Evolutionary conservation across 2,113 vertebrate genomes (phyloP).

Genomic region (Australoheros scitulus): DNA sequence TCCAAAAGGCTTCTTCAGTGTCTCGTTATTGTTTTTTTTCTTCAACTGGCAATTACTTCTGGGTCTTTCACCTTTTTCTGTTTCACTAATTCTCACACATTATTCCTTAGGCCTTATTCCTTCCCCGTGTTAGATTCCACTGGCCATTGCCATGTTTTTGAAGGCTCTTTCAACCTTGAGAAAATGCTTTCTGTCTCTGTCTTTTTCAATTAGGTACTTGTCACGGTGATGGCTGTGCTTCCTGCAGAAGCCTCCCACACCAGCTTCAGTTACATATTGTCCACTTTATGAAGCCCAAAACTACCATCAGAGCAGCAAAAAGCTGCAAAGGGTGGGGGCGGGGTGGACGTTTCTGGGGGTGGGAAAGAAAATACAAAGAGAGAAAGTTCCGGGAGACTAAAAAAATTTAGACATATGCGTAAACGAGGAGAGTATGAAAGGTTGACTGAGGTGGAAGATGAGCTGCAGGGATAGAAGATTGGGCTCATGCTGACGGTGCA

Average conservation of each 20-base stretch:
- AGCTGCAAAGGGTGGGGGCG: background rate
- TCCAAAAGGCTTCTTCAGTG: too few species aligned
- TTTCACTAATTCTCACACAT: background rate
- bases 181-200: slow-evolving; percentile 12
- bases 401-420: background rate
- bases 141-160: background rate
- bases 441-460: slow-evolving; percentile 3
- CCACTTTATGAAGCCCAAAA: slow-evolving; percentile 10
- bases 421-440: background rate
- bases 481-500: slow-evolving; percentile 50
- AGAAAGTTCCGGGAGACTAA: background rate
- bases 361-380: background rate
- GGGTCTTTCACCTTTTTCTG: too few species aligned
- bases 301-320: background rate
- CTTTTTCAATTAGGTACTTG: background rate
- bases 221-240: background rate
- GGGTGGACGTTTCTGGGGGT: too few species aligned
- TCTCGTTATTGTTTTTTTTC: too few species aligned
- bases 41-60: too few species aligned
- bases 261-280: slow-evolving; percentile 43
- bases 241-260: slow-evolving; percentile 33
- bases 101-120: too few species aligned
- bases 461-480: slow-evolving; percentile 15
- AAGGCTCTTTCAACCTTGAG: background rate
- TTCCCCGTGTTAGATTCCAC: background rate